Base-by-base conservation (phyloP, 2,888 invertebrate genomes). In the Mycalesis mineus region DNA sequence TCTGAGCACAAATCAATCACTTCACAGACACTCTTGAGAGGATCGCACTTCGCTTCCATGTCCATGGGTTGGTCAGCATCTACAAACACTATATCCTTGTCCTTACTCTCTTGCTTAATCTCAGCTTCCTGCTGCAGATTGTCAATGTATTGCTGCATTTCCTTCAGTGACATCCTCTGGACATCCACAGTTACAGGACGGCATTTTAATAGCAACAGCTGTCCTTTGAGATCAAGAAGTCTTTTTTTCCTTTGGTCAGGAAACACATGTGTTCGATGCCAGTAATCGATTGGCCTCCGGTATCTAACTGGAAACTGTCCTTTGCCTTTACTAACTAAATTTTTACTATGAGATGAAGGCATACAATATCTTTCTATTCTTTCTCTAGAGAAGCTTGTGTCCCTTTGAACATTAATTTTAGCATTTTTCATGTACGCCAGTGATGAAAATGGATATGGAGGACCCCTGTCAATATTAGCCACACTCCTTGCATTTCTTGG, bases 1-100 rank as follows among this genome's bases (percentile, higher is more conserved):
- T 93, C 93, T 1, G 94, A 93, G 77, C 93, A 94, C 72, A 94
- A 88, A 74, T 94, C 92, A 67, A 94, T 93, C 74, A 92, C 91
- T 71, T 92, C 91, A 81, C 85, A 84, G n/a, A 82, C 85, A 67
- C 69, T 72, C 61, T 82, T 81, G 54, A 88, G 68, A 6, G 87
- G 85, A 64, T 88, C 87, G 50, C 62, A 68, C 58, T 75, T 77
- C 44, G 71, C 66, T 33, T 86, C 85, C 1, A 64, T 62, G 14
- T 78, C 78, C 39, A 71, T 60, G 0, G 74, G 67, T 51, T 76
- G 78, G 58, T 83, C 84, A 56, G 76, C 78, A 36, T 87, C 88
- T 11, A 90, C 88, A 72, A 82, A 90, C 66, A 88, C 82, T 48
- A 90, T 82, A 56, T 89, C 88, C 57, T 88, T 84, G 7, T 86